Base-by-base conservation (phyloP, 92 coral and sea anemone species). In the Siderastrea radians region DNA sequence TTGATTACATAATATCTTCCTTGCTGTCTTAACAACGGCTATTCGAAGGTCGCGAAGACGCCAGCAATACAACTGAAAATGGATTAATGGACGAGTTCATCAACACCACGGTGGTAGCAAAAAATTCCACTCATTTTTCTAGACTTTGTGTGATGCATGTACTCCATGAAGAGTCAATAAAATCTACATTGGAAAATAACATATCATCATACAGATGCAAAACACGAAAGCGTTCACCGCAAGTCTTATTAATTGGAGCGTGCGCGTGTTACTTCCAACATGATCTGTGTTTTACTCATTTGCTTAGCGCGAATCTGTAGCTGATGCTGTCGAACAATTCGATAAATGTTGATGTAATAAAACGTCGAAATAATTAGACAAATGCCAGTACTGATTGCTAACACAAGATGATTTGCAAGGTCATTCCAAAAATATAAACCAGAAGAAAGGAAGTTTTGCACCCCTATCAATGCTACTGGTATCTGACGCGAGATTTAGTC, bases 21-120 rank as follows among this genome's bases (percentile, higher is more conserved):
- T 63, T 11, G 57, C 45, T 81, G 58, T 69, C 17, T 55, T 57
- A 10, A 53, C 4, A n/a, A 81, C 75, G n/a, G 77, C 86, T 43
- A 45, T 1, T 9, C 85, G 67, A 54, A 81, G 77, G 3, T 81
- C 55, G 4, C 85, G 67, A 4, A 81, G 38, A 43, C 85, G 85
- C 85, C 85, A 81, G 12, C 50, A 81, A 17, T 44, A 81, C 68
- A 81, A n/a, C n/a, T n/a, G n/a, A 53, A 45, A 81, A 44, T n/a
- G 85, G 85, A 47, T 81, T 81, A 4, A 81, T 54, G 57, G 85
- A 81, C 43, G 85, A 81, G 52, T 81, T 81, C 67, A 54, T 68
- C 14, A 81, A 44, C 7, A 68, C 45, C 1, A 81, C 7, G 9
- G 85, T 81, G 66, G 74, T 55, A 8, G 77, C 38, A 11, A 81